These are phyloP conservation scores for Tetrao urogallus DNA, from an alignment of 2,113 vertebrate genomes.

Conservation along the genomic window DNA sequence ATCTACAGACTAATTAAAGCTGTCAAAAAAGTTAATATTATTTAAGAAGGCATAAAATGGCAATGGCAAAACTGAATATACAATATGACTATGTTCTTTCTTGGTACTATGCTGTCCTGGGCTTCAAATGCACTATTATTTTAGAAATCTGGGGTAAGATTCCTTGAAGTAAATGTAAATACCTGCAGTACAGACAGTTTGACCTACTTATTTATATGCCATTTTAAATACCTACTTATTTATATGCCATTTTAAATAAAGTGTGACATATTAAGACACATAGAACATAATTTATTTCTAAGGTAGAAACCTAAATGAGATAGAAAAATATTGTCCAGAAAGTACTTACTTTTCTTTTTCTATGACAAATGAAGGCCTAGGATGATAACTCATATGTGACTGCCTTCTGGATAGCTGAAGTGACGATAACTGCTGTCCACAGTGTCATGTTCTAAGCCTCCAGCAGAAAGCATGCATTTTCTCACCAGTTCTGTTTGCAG, in stretches of 20 bases:
- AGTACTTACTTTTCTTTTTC: neutral
- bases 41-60: neutral
- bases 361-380: neutral
- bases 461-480: neutral
- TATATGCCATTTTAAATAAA: neutral
- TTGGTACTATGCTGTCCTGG: neutral
- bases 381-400: neutral
- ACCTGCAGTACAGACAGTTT: neutral
- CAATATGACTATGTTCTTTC: neutral
- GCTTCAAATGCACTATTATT: neutral
- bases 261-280: neutral
- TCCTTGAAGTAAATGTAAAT: neutral
- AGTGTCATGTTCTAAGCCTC: neutral
- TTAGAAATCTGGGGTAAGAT: neutral
- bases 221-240: neutral
- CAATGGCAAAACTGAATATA: neutral
- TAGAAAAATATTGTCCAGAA: neutral
- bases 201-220: neutral
- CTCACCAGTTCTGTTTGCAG: neutral
- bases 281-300: neutral
- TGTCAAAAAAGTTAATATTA: neutral
- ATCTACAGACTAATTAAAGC: constrained; percentile 6
- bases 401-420: neutral
- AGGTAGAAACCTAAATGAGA: neutral
- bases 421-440: neutral